phyloP scores from a whole-genome alignment of 2,888 invertebrate species.

The Andrena flavipes region DNA sequence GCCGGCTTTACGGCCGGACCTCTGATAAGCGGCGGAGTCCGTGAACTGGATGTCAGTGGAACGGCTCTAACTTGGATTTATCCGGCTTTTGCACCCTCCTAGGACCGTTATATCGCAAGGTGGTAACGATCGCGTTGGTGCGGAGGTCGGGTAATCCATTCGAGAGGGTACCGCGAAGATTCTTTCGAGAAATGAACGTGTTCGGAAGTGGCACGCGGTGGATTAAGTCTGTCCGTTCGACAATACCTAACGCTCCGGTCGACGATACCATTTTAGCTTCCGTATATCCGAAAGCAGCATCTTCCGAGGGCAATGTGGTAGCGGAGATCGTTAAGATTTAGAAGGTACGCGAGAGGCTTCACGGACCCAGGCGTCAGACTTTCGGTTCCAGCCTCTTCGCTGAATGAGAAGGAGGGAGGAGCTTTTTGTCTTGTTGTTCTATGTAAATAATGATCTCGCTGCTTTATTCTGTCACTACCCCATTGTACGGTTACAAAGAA shows the following conservation, averaged over 20 bases:
- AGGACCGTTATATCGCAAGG: neutral
- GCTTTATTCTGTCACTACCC: conserved; percentile 7
- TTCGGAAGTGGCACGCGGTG: neutral
- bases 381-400: too few species aligned
- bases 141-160: neutral
- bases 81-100: conserved; percentile 24
- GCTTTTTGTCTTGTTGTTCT: conserved; percentile 19
- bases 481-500: conserved; percentile 41
- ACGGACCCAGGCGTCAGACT: too few species aligned
- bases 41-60: conserved; percentile 26
- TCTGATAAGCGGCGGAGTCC: conserved; percentile 43
- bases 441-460: conserved; percentile 32
- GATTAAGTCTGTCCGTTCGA: neutral
- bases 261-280: too few species aligned
- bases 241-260: neutral
- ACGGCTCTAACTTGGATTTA: conserved; percentile 23
- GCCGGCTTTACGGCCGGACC: conserved; percentile 27
- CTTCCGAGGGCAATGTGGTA: too few species aligned
- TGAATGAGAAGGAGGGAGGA: neutral
- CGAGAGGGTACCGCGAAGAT: neutral
- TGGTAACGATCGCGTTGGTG: neutral
- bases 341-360: neutral
- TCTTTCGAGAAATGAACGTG: neutral
- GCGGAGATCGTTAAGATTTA: neutral
- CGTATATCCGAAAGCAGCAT: too few species aligned